phyloP scores from a whole-genome alignment of 2,113 vertebrate genomes.

The Megalops atlanticus region DNA sequence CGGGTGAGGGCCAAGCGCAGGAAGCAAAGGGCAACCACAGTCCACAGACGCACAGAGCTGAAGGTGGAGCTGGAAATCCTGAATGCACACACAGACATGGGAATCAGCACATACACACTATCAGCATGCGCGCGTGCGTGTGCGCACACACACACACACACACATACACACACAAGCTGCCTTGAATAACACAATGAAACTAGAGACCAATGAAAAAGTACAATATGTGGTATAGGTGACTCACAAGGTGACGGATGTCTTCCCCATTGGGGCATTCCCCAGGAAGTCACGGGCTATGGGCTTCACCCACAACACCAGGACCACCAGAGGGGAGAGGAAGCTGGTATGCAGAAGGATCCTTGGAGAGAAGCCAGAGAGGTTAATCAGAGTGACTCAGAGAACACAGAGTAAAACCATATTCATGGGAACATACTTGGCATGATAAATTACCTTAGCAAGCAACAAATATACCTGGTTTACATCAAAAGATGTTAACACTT shows the following conservation, averaged over 20 bases:
- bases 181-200: no score
- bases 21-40: slow-evolving; percentile 73
- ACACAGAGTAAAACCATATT: neutral
- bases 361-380: neutral
- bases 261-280: slow-evolving; percentile 77
- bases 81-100: neutral
- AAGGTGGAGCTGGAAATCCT: slow-evolving; percentile 80
- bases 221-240: slow-evolving; percentile 38
- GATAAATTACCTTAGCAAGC: no score
- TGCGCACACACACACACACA: no score
- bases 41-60: slow-evolving; percentile 83
- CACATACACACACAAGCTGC: neutral
- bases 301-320: slow-evolving; percentile 86
- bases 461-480: neutral
- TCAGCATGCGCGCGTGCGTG: no score
- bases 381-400: neutral
- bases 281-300: slow-evolving; percentile 89
- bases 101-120: no score
- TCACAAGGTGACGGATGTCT: slow-evolving; percentile 78
- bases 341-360: slow-evolving; percentile 84
- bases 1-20: slow-evolving; percentile 78
- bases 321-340: slow-evolving; percentile 84
- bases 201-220: no score
- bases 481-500: neutral
- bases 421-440: neutral